Conservation (phyloP, 2,797 vertebrate genomes). For the Lindbergichthys nudifrons region DNA sequence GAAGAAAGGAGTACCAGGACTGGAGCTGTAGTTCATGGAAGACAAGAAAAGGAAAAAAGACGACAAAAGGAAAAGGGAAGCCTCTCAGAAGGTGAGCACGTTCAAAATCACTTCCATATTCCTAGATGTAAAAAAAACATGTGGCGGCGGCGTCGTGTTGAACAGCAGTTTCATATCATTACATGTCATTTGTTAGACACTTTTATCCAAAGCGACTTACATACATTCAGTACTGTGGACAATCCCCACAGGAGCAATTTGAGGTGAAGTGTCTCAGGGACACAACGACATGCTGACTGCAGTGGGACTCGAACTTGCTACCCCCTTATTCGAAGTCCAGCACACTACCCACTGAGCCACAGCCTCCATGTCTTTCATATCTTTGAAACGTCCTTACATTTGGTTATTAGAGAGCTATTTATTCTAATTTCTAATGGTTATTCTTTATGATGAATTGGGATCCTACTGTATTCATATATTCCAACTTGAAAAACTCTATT, state of each 20-base stretch:
- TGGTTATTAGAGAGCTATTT: neutral
- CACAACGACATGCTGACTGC: too few relatives aligned
- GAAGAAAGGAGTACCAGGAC: constrained; percentile 95
- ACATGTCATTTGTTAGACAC: too few relatives aligned
- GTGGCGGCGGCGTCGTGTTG: neutral
- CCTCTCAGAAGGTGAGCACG: constrained; percentile 94
- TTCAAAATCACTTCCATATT: constrained; percentile 7
- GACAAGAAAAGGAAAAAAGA: constrained; percentile 99
- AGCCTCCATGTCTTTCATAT: neutral
- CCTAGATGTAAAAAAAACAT: neutral
- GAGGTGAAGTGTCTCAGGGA: too few relatives aligned
- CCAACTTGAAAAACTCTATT: neutral
- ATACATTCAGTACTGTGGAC: too few relatives aligned
- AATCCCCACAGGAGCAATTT: too few relatives aligned
- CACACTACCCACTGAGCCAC: too few relatives aligned
- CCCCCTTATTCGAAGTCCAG: too few relatives aligned
- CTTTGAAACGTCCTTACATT: neutral
- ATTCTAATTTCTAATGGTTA: neutral
- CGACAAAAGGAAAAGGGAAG: constrained; percentile 99
- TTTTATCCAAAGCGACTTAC: too few relatives aligned
- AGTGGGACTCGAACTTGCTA: too few relatives aligned
- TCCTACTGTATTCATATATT: neutral
- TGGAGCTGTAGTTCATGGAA: constrained; percentile 99
- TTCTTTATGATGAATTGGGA: neutral
- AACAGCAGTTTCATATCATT: neutral